Evolutionary conservation across 2,797 vertebrate genomes (phyloP).

Genomic region (Mus spretus): DNA sequence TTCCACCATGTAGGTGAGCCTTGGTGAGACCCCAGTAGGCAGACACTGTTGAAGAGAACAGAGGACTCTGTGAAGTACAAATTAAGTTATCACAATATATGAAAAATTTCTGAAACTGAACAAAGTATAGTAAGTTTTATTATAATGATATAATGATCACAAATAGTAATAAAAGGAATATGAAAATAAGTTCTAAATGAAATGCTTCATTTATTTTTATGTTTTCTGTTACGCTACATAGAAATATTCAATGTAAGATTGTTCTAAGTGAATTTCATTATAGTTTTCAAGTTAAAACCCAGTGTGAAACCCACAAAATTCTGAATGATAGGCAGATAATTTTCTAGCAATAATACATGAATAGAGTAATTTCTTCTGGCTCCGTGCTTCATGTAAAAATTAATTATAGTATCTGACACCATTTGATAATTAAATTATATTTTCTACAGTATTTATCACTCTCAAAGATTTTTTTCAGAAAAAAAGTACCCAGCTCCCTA

Average conservation of each 20-base stretch:
- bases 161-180: conserved; percentile 46
- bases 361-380: conserved; percentile 50
- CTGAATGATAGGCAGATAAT: conserved; percentile 6
- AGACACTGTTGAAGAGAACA: background rate
- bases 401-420: conserved; percentile 32
- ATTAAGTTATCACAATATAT: conserved; percentile 38
- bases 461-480: background rate
- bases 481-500: conserved; percentile 12
- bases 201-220: conserved; percentile 63
- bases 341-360: conserved; percentile 6
- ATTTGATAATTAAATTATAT: conserved; percentile 45
- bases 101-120: conserved; percentile 58
- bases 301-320: conserved; percentile 50
- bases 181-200: conserved; percentile 58
- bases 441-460: conserved; percentile 46
- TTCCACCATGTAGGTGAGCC: background rate
- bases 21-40: background rate
- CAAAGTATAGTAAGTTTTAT: conserved; percentile 23
- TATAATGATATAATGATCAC: conserved; percentile 54
- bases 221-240: conserved; percentile 5
- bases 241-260: conserved; percentile 28
- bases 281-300: conserved; percentile 53
- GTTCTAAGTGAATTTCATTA: conserved; percentile 50
- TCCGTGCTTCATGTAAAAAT: conserved; percentile 56
- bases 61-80: background rate